Percentiles rank a stretch among this genome's conserved stretches.
These are phyloP conservation scores for Percopsis omiscomaycus DNA, from an alignment of 2,797 vertebrate species.

Conservation along the genomic window DNA sequence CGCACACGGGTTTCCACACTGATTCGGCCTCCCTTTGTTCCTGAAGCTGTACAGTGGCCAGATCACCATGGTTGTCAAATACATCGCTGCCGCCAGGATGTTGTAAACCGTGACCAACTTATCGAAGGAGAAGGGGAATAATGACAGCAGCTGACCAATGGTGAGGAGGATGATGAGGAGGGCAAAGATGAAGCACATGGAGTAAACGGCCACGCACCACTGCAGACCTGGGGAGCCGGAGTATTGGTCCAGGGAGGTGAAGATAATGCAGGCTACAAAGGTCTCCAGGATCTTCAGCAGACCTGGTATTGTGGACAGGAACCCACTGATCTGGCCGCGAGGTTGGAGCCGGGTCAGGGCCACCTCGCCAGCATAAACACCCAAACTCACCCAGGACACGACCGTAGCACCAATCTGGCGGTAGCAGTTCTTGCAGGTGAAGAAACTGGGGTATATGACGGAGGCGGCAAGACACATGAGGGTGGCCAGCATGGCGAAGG, in stretches of 20 bases:
- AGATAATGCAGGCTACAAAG: slow-evolving; percentile 85
- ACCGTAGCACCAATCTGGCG: slow-evolving; percentile 72
- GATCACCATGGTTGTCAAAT: slow-evolving; percentile 77
- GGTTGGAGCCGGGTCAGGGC: slow-evolving; percentile 71
- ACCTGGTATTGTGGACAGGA: slow-evolving; percentile 82
- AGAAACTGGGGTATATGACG: slow-evolving; percentile 80
- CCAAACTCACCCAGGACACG: slow-evolving; percentile 78
- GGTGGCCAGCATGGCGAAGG: slow-evolving; percentile 82
- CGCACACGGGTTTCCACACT: not conserved
- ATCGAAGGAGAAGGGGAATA: slow-evolving; percentile 75
- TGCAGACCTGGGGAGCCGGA: not conserved
- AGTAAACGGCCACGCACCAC: slow-evolving; percentile 86
- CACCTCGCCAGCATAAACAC: slow-evolving; percentile 75
- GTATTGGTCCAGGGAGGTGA: slow-evolving; percentile 69
- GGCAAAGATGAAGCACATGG: slow-evolving; percentile 84
- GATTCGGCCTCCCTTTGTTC: accelerated
- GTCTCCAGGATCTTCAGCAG: slow-evolving; percentile 87
- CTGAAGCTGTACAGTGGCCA: slow-evolving; percentile 83
- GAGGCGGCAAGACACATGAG: slow-evolving; percentile 81
- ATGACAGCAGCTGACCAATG: slow-evolving; percentile 64
- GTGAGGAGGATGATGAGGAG: slow-evolving; percentile 81
- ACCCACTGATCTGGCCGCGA: slow-evolving; percentile 78
- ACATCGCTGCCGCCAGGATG: slow-evolving; percentile 77
- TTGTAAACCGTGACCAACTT: slow-evolving; percentile 76
- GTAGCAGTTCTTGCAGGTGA: slow-evolving; percentile 42